Percentiles rank a stretch among this genome's conserved stretches.
phyloP scores from a whole-genome alignment of 2,113 vertebrate genomes.

The Castor canadensis region DNA sequence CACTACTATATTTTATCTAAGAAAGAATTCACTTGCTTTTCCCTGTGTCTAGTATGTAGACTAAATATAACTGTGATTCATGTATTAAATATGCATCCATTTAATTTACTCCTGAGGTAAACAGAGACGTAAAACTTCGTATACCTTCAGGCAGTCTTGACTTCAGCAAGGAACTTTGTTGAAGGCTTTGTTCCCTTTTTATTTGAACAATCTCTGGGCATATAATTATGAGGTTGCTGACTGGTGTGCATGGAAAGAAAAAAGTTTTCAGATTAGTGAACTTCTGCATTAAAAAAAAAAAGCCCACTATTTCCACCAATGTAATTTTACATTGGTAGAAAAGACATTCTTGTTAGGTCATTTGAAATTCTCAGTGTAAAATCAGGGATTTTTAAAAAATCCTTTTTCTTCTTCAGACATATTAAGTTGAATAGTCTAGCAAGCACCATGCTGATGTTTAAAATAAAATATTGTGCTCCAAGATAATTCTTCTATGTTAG shows the following conservation, averaged over 20 bases:
- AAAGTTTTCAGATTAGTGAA: conserved; percentile 49
- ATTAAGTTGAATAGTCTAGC: conserved; percentile 21
- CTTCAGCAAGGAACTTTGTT: conserved; percentile 63
- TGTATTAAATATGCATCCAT: conserved; percentile 70
- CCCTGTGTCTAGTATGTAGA: conserved; percentile 1
- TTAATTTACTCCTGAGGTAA: conserved; percentile 68
- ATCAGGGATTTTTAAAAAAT: neutral
- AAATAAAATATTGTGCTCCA: conserved; percentile 41
- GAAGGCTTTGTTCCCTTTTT: conserved; percentile 70
- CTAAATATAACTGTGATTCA: conserved; percentile 72
- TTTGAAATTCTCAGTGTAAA: conserved; percentile 46
- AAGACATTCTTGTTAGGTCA: neutral
- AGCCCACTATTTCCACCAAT: neutral
- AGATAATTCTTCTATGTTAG: conserved; percentile 24
- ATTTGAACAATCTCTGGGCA: conserved; percentile 66
- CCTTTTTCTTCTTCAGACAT: neutral
- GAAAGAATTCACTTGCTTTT: conserved; percentile 55
- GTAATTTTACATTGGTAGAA: conserved; percentile 32
- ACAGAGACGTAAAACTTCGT: conserved; percentile 77
- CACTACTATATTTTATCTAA: conserved; percentile 42
- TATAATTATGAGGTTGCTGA: conserved; percentile 68
- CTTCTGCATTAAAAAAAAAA: conserved; percentile 37
- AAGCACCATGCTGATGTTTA: neutral
- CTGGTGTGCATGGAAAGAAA: neutral
- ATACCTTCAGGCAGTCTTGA: conserved; percentile 66